Evolutionary conservation across 2,113 vertebrate genomes (phyloP), one percentile per base, ranked within the genome.

Genomic region (Bujurquina vittata): DNA sequence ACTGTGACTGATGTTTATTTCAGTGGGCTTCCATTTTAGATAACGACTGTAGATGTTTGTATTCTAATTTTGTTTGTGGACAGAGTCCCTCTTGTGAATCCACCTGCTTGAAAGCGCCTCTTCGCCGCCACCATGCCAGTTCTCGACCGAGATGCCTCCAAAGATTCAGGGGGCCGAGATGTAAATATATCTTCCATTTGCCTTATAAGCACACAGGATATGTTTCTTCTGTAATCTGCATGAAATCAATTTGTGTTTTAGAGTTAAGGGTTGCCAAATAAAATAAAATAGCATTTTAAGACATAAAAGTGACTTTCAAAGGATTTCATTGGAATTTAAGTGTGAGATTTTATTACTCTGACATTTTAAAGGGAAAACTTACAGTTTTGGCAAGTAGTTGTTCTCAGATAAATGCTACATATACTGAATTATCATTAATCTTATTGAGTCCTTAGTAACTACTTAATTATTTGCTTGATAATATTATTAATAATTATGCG

Each of bases 91-190:
- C 35, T 62, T 65, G 67, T 52, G 26, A 62, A 63, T 78, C 69
- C 29, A 61, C 61, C 77, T 69, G 78, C 52, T 55, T 84, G 75
- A 82, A 56, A 73, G 75, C 59, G 37, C 49, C 17, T 61, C 75
- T 31, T 62, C 74, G 75, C 69, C 76, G 59, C 63, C 78, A 93
- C 29, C 54, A 96, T 96, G 96, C 92, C 95, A 8, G 87, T 95
- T 84, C 87, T 94, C 85, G 77, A 95, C 54, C 78, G 26, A 80
- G 91, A 94, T 18, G 73, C 87, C 75, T 84, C 93, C 52, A 94
- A 88, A 88, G 92, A 89, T 59, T 78, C 18, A 33, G 87, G 61
- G 23, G 86, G 81, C n/a, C 80, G 43, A 31, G 83, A 91, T 91
- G 95, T 96, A 95, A 96, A 82, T 94, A 72, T 10, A 82, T 88